Percentiles rank a stretch among this genome's conserved stretches.
These are phyloP conservation scores for Festucalex cinctus DNA, from an alignment of 2,113 vertebrate species.

Conservation along the genomic window DNA sequence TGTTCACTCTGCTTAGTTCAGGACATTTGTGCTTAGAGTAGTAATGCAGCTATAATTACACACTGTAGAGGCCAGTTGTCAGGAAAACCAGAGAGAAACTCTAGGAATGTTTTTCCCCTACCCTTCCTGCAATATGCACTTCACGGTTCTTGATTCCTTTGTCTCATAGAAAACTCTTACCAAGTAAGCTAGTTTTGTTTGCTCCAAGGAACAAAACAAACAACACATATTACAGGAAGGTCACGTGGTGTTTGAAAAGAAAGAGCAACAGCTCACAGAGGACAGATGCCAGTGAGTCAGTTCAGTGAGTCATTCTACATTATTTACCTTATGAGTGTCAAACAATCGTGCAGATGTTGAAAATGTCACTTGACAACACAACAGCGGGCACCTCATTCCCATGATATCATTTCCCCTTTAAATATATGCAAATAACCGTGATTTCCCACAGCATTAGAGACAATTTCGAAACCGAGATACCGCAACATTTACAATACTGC, in stretches of 20 bases:
- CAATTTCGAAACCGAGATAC: too few relatives aligned
- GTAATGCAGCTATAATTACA: slow-evolving; percentile 65
- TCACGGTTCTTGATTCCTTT: slow-evolving; percentile 16
- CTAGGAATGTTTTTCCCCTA: slow-evolving; percentile 60
- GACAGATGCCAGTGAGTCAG: slow-evolving; percentile 17
- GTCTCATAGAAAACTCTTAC: background rate
- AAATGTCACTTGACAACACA: slow-evolving; percentile 45
- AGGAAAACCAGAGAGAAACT: slow-evolving; percentile 70
- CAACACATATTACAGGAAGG: slow-evolving; percentile 31
- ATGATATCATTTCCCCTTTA: too few relatives aligned
- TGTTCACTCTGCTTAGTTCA: background rate
- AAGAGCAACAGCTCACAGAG: slow-evolving; percentile 15
- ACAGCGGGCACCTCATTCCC: background rate
- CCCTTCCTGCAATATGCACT: slow-evolving; percentile 19
- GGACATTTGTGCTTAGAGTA: too few relatives aligned
- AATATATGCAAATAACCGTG: too few relatives aligned
- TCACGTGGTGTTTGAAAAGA: slow-evolving; percentile 39
- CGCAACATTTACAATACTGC: too few relatives aligned
- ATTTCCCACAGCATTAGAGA: too few relatives aligned
- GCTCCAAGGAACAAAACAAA: background rate
- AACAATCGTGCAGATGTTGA: slow-evolving; percentile 38
- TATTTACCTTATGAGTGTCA: slow-evolving; percentile 18
- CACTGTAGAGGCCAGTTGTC: slow-evolving; percentile 61
- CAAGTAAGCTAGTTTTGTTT: background rate
- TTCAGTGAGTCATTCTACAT: slow-evolving; percentile 1